These are phyloP conservation scores for Drosophila subobscura DNA, from an alignment of 1,140 invertebrate genomes.

Conservation along the genomic window DNA sequence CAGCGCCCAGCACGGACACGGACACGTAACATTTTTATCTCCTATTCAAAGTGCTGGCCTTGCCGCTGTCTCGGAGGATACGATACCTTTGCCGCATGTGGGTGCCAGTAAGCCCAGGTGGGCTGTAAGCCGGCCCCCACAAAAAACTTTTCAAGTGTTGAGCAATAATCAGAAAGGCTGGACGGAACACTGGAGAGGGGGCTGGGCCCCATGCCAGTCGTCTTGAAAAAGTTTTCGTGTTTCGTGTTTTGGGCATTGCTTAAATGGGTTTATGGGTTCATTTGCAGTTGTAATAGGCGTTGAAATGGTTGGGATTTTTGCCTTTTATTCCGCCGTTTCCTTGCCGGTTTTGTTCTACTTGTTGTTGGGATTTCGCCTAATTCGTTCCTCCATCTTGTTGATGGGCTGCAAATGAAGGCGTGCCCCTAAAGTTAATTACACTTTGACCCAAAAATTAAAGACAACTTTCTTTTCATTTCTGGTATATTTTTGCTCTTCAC, in stretches of 20 bases:
- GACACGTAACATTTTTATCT: constrained; percentile 80
- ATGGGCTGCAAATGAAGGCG: constrained; percentile 68
- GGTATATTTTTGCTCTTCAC: constrained; percentile 15
- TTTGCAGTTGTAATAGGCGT: constrained; percentile 78
- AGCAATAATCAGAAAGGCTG: constrained; percentile 78
- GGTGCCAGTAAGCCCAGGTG: constrained; percentile 39
- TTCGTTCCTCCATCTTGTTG: constrained; percentile 50
- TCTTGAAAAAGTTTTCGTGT: constrained; percentile 63
- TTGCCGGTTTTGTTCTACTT: constrained; percentile 30
- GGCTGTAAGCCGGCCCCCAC: constrained; percentile 39
- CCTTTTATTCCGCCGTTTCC: constrained; percentile 31
- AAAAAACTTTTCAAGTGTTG: constrained; percentile 76
- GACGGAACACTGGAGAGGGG: constrained; percentile 15
- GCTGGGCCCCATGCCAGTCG: constrained; percentile 28
- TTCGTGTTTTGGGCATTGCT: constrained; percentile 71
- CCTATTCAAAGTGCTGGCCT: constrained; percentile 74
- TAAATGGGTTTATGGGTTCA: constrained; percentile 80
- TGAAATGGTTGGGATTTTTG: constrained; percentile 66
- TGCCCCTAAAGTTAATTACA: constrained; percentile 60
- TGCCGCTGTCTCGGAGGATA: not conserved
- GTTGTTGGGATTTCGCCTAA: constrained; percentile 25
- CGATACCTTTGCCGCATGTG: constrained; percentile 7
- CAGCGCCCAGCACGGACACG: constrained; percentile 61
- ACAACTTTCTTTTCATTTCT: constrained; percentile 33
- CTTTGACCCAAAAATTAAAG: constrained; percentile 26